Base-by-base conservation (phyloP, 1,140 invertebrate genomes). In the Brachionus plicatilis region DNA sequence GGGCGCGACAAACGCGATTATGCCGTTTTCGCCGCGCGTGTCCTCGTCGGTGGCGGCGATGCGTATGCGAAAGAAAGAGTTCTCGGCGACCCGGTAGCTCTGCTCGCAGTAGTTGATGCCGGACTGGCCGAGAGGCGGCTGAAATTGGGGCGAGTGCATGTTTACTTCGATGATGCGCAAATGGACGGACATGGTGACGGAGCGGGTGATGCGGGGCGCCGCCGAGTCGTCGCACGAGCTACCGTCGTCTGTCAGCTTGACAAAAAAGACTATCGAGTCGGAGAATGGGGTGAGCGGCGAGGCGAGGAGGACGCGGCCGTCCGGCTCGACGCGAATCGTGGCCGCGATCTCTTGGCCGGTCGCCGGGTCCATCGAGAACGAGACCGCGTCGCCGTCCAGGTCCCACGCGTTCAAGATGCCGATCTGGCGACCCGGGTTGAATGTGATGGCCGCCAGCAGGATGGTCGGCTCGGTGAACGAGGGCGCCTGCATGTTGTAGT, bases 351-450 rank as follows among this genome's bases (percentile, higher is more conserved):
- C 20, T 17, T 27, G 53, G 12, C 12, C 3, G 24, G 56, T 82
- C 5, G 79, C 60, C 7, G 47, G 12, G n/a, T 82, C 79, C 33
- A 82, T 33, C 0, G 53, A 12, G 20, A 82, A 82, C 17, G 24
- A 43, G 9, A 82, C 65, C 7, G 29, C n/a, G 53, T 82, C 79
- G n/a, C 79, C 79, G 41, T 82, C 79, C 1, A 65, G 20, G 37
- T 82, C 79, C 79, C 79, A 82, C 17, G 79, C 6, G 60, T 82
- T 82, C 14, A 82, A 20, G 12, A 65, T 65, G 9, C 79, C 79
- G 17, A 82, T 14, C 41, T 43, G 79, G 17, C 65, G 33, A 14
- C 41, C 79, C 53, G 12, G n/a, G 11, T 29, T 43, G 41, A 82
- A 68, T 37, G 53, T 82, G 20, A 82, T 45, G 2, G 79, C 79